Conservation (phyloP, 2,797 vertebrate genomes). For the Bradypus variegatus region DNA sequence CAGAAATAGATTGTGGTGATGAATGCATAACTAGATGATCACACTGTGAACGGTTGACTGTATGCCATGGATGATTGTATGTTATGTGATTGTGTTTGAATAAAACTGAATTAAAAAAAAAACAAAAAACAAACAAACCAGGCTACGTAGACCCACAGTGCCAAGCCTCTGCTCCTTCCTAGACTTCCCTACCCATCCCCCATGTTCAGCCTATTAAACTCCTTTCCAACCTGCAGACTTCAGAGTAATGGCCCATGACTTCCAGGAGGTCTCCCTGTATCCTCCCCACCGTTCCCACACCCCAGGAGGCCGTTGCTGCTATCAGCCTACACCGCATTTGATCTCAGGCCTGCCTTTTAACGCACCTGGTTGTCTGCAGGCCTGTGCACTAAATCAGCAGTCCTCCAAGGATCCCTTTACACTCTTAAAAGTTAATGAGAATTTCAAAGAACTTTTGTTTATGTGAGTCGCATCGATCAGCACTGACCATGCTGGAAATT, state of each 20-base stretch:
- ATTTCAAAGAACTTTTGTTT: neutral
- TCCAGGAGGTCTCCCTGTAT: neutral
- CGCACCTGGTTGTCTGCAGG: neutral
- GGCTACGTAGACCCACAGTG: neutral
- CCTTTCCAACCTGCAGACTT: neutral
- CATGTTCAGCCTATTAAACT: neutral
- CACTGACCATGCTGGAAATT: neutral
- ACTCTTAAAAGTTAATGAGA: neutral
- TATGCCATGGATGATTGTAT: no score
- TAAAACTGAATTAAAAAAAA: no score
- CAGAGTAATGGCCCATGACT: neutral
- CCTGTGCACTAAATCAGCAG: neutral
- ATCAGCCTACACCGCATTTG: neutral
- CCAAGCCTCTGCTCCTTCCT: neutral
- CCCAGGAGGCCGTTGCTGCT: neutral
- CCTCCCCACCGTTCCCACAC: neutral
- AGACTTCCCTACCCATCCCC: neutral
- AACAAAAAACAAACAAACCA: no score
- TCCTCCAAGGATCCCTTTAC: neutral
- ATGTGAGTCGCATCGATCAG: neutral
- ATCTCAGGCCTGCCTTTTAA: neutral
- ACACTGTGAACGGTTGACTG: no score
- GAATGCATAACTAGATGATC: no score
- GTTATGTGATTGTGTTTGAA: no score
- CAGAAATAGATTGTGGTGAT: no score